phyloP scores from a whole-genome alignment of 1,140 invertebrate species.

The Melanaphis sacchari region DNA sequence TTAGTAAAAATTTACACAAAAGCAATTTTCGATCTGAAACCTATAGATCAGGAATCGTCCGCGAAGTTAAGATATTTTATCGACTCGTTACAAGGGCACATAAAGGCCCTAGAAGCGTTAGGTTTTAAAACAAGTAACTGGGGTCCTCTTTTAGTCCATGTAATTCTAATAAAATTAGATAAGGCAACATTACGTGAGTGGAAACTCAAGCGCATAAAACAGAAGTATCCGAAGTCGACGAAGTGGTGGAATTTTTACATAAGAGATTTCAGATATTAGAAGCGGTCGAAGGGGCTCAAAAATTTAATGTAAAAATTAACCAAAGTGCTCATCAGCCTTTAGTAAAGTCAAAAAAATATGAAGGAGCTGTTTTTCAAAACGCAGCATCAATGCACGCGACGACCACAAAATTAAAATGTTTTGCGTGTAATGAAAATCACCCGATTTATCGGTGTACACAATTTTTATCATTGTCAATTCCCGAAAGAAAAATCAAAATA shows the following conservation, averaged over 20 bases:
- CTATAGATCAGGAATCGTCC: background rate
- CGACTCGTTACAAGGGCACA: background rate
- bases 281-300: background rate
- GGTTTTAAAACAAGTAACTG: background rate
- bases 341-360: background rate
- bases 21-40: conserved; percentile 12
- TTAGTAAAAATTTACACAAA: background rate
- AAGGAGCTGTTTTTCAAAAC: background rate
- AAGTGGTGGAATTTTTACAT: background rate
- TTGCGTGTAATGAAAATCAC: background rate
- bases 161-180: conserved; percentile 9
- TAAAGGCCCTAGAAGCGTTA: background rate
- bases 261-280: background rate
- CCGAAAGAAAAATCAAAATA: background rate
- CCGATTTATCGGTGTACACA: background rate
- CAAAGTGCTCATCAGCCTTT: background rate
- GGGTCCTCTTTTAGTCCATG: background rate
- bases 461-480: background rate
- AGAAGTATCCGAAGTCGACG: background rate
- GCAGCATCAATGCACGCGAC: background rate
- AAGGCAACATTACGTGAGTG: background rate
- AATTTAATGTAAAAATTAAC: background rate
- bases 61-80: background rate
- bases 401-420: background rate
- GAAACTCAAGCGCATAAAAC: background rate